These are phyloP conservation scores for Drosophila meridionalis DNA, from an alignment of 2,888 invertebrate genomes.

Conservation along the genomic window DNA sequence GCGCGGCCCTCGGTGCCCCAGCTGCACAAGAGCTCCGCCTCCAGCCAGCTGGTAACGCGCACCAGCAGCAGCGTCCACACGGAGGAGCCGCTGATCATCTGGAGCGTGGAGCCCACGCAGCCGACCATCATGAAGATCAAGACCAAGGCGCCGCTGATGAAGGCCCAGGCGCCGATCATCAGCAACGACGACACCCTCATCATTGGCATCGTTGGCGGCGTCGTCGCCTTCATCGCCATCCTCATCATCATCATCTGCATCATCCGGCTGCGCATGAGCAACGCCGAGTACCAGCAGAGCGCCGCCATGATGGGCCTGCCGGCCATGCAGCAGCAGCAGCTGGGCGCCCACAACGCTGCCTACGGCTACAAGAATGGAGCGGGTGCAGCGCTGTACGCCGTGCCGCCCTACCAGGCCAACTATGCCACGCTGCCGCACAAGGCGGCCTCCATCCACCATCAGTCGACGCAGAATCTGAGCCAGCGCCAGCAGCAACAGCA, in stretches of 20 bases:
- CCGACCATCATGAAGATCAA: slow-evolving; percentile 87
- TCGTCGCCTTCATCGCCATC: slow-evolving; percentile 95
- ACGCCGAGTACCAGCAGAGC: slow-evolving; percentile 88
- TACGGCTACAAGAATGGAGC: slow-evolving; percentile 85
- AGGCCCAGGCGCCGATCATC: slow-evolving; percentile 88
- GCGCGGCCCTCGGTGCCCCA: slow-evolving; percentile 66
- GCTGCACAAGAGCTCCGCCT: slow-evolving; percentile 81
- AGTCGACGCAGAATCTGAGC: slow-evolving; percentile 83
- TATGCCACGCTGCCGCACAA: slow-evolving; percentile 89
- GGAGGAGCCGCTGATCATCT: slow-evolving; percentile 94
- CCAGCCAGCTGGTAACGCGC: slow-evolving; percentile 84
- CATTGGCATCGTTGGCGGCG: slow-evolving; percentile 97
- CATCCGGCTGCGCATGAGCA: slow-evolving; percentile 90
- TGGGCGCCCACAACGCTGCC: slow-evolving; percentile 87
- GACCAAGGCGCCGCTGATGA: slow-evolving; percentile 86
- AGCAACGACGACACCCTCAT: slow-evolving; percentile 96
- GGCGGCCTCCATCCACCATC: slow-evolving; percentile 84
- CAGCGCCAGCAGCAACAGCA: slow-evolving; percentile 74
- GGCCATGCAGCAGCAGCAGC: slow-evolving; percentile 83
- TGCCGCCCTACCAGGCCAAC: slow-evolving; percentile 88
- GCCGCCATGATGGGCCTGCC: slow-evolving; percentile 87
- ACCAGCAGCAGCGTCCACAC: slow-evolving; percentile 84
- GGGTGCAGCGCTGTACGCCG: slow-evolving; percentile 86
- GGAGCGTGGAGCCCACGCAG: slow-evolving; percentile 92
- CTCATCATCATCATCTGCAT: slow-evolving; percentile 95